These are phyloP conservation scores for Sesamia nonagrioides DNA, from an alignment of 1,140 invertebrate genomes.

Conservation along the genomic window DNA sequence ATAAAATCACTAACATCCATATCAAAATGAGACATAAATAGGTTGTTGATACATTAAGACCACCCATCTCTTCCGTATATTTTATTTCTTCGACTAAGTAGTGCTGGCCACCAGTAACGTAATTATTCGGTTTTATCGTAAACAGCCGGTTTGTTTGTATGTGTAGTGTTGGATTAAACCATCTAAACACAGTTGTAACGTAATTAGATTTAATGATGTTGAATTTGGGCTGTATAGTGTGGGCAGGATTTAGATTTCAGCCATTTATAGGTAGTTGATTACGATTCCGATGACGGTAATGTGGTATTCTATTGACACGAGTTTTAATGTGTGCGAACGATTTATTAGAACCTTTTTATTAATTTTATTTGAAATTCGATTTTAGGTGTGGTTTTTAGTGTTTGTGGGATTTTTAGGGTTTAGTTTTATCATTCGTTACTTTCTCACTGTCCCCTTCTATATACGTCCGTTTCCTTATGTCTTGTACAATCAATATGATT, in stretches of 20 bases:
- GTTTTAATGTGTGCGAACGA: constrained; percentile 8
- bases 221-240: constrained; percentile 12
- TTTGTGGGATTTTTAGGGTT: no score
- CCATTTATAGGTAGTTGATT: background rate
- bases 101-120: constrained; percentile 27
- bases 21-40: constrained; percentile 29
- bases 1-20: constrained; percentile 19
- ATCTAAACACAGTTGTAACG: constrained; percentile 39
- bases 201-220: constrained; percentile 48
- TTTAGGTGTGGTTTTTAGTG: background rate
- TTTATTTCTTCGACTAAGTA: constrained; percentile 36
- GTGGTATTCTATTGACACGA: background rate
- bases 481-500: no score
- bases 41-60: constrained; percentile 37
- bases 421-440: no score
- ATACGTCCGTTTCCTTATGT: no score
- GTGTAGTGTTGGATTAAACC: constrained; percentile 36
- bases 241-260: background rate
- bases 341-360: background rate
- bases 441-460: no score
- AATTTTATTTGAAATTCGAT: background rate
- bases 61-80: constrained; percentile 29
- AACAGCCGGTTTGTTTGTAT: constrained; percentile 35
- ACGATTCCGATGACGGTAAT: constrained; percentile 1
- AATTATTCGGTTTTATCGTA: constrained; percentile 35